Percentiles rank a stretch among this genome's conserved stretches.
Conservation (phyloP, 2,888 invertebrate genomes). For the Icerya purchasi region DNA sequence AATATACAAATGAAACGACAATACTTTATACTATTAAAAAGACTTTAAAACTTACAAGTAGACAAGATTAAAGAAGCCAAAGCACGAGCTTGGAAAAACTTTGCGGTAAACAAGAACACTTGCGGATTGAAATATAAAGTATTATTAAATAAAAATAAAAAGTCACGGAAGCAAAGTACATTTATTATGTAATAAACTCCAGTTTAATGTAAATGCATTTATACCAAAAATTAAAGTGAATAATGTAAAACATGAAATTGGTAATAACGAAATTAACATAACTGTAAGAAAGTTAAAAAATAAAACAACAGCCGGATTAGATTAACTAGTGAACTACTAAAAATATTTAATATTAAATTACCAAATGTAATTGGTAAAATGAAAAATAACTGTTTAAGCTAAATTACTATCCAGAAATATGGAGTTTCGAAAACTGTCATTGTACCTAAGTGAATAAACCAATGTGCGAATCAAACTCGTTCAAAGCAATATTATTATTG, state of each 20-base stretch:
- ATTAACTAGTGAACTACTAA: not conserved
- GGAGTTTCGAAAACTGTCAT: too few species aligned
- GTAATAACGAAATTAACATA: too few species aligned
- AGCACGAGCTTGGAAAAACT: not conserved
- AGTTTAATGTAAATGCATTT: not conserved
- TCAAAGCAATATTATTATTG: too few species aligned
- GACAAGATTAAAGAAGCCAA: not conserved
- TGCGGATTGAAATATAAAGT: not conserved
- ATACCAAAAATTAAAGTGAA: not conserved
- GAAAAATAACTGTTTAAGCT: too few species aligned
- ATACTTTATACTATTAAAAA: not conserved
- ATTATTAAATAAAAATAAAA: not conserved
- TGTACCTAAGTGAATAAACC: too few species aligned
- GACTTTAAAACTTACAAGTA: not conserved
- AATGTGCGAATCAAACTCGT: too few species aligned
- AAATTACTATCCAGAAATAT: too few species aligned
- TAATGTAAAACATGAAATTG: not conserved
- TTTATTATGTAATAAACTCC: too few species aligned
- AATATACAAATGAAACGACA: not conserved
- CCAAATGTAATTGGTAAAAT: too few species aligned
- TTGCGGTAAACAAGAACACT: too few species aligned
- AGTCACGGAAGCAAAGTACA: too few species aligned
- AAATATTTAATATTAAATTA: not conserved
- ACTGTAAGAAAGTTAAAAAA: not conserved
- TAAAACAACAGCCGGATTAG: not conserved